Conservation (phyloP, 2,888 invertebrate species). For the Caenorhabditis sp. region DNA sequence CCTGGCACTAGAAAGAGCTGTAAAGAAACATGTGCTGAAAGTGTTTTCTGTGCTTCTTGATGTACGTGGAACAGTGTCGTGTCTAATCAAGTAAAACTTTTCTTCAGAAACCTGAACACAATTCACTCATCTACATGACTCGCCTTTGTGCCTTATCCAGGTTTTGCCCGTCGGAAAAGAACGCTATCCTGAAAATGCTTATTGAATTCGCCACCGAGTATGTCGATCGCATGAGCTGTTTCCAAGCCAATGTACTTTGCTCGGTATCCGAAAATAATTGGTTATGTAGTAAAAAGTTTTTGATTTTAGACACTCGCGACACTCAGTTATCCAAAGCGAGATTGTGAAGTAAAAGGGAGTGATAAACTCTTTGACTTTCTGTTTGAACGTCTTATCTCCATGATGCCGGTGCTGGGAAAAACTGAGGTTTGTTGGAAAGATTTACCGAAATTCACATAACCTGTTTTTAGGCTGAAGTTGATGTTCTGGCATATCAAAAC, state of each 20-base stretch:
- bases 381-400: not conserved
- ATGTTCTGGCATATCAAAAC: not conserved
- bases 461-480: too few relatives aligned
- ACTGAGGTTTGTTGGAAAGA: not conserved
- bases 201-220: not conserved
- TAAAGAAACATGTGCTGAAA: not conserved
- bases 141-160: not conserved
- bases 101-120: not conserved
- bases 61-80: too few relatives aligned
- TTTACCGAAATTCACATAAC: not conserved
- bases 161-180: not conserved
- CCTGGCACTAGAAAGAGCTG: not conserved
- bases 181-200: not conserved
- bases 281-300: not conserved
- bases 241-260: not conserved
- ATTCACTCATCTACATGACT: not conserved
- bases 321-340: constrained; percentile 1
- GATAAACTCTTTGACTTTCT: not conserved
- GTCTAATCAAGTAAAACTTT: not conserved
- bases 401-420: not conserved
- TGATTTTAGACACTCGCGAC: not conserved
- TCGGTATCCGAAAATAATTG: not conserved
- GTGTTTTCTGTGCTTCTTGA: too few relatives aligned
- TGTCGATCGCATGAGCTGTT: not conserved
- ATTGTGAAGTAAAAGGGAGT: not conserved